Base-by-base conservation (phyloP, 2,888 invertebrate species). In the Trissolcus japonicus region DNA sequence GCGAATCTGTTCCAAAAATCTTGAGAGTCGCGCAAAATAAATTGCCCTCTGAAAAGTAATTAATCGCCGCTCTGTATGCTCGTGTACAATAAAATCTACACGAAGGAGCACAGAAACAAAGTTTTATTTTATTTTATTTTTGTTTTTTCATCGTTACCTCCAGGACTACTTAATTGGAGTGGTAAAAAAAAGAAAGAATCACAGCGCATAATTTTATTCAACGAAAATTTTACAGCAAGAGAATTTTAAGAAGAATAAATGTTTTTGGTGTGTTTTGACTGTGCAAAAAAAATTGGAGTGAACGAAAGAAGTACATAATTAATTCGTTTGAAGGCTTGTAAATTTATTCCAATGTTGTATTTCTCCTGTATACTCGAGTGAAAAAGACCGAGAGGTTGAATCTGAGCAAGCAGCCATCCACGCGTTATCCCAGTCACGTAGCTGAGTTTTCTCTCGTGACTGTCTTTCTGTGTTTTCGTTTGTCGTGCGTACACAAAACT, bases 381-480 rank as follows among this genome's bases (percentile, higher is more conserved):
- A 82, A 66, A 56, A 76, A 79, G 72, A 75, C 79, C 73, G 72
- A 78, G 35, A 35, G 35, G 80, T 80, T 80, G 80, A 82, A 82
- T 81, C 77, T 61, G 77, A 55, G 43, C 72, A 79, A 72, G 79
- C 80, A 69, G 80, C 80, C 35, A 35, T 35, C 35, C 81, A 79
- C 74, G 81, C 80, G 82, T 83, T 85, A 87, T 84, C 84, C 86
- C 65, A 78, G 84, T 86, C 87, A 87, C 86, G 87, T 86, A 80
- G 80, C 69, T 68, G 78, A 80, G 80, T 80, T 82, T 82, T 82
- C 83, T 82, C 82, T 82, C 76, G 78, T 76, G 79, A 76, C 73
- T 77, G 77, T 63, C 75, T 80, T 79, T 61, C 71, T 54, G 59
- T 63, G 62, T 19, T 50, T 60, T 46, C 66, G 72, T 65, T 56